phyloP scores from a whole-genome alignment of 2,797 vertebrate species.

The Falco novaeseelandiae region DNA sequence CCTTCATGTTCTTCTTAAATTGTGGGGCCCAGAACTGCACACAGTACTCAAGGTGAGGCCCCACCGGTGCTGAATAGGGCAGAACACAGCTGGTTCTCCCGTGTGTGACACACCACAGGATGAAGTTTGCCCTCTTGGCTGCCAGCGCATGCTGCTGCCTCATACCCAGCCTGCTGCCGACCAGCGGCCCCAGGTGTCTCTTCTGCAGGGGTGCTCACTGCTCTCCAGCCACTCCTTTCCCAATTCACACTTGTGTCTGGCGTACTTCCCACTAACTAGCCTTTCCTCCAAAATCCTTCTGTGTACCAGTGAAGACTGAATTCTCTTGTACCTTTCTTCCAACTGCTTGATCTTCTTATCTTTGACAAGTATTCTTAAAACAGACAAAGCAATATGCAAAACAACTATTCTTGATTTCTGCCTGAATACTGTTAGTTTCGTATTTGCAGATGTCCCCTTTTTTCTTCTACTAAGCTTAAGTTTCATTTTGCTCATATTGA shows the following conservation, averaged over 20 bases:
- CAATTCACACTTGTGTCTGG: not conserved
- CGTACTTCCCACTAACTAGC: not conserved
- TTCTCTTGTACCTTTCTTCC: not conserved
- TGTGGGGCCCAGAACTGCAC: not conserved
- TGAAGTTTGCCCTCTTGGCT: not conserved
- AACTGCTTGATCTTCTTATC: not conserved
- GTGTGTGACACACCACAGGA: not conserved
- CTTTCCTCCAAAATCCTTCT: not conserved
- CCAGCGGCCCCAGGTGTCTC: not conserved
- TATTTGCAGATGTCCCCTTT: not conserved
- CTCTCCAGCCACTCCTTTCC: not conserved
- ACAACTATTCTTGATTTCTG: not conserved
- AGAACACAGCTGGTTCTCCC: not conserved
- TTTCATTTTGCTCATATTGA: not conserved
- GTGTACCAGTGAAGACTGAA: not conserved
- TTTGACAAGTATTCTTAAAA: not conserved
- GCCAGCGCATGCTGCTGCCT: not conserved
- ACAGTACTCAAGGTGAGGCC: not conserved
- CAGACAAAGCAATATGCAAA: not conserved
- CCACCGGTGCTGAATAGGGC: rapidly evolving
- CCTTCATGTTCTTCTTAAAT: not conserved
- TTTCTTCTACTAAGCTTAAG: not conserved
- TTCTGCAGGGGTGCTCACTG: not conserved
- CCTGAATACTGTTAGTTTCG: not conserved
- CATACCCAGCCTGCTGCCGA: rapidly evolving